Evolutionary conservation across 2,113 vertebrate species (phyloP).

Genomic region (Marmota flaviventris): DNA sequence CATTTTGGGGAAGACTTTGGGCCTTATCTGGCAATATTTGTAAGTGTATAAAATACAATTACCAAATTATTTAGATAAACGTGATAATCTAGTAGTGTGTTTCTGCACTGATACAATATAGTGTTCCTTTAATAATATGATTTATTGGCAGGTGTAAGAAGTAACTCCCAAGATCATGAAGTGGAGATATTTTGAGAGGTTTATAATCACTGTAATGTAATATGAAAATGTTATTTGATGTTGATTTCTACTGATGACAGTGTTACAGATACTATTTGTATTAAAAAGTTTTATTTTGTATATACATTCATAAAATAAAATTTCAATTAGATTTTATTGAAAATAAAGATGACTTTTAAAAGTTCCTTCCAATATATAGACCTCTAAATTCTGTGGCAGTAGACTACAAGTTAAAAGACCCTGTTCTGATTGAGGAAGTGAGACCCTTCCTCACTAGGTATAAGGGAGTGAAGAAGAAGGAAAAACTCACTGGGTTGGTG

Average conservation of each 20-base stretch:
- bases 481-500: background rate
- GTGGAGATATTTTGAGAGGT: constrained; percentile 29
- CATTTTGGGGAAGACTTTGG: background rate
- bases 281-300: constrained; percentile 36
- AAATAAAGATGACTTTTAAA: constrained; percentile 46
- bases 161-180: background rate
- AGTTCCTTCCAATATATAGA: background rate
- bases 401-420: background rate
- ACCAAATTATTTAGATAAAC: constrained; percentile 21
- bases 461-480: background rate
- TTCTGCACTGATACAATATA: background rate
- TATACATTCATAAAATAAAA: constrained; percentile 3
- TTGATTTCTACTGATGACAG: constrained; percentile 18
- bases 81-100: background rate
- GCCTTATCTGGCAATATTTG: background rate
- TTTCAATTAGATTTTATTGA: constrained; percentile 38
- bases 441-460: background rate
- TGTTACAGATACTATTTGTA: background rate
- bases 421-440: constrained; percentile 28
- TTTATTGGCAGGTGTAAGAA: background rate
- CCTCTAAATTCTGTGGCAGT: background rate
- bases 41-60: constrained; percentile 29
- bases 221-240: constrained; percentile 41
- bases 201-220: background rate
- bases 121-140: constrained; percentile 37